Conservation (phyloP, 2,888 invertebrate genomes). For the Melinaea menophilus region DNA sequence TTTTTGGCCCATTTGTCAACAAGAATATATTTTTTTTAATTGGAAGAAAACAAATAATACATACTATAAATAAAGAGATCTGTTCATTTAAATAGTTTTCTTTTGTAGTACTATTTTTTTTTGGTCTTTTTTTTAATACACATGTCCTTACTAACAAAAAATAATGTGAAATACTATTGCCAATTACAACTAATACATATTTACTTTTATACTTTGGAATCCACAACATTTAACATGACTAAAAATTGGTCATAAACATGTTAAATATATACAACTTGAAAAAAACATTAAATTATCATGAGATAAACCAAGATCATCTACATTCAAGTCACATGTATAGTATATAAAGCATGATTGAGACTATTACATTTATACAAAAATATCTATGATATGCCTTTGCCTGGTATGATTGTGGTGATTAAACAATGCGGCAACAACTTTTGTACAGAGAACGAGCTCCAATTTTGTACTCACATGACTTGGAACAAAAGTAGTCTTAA, state of each 20-base stretch:
- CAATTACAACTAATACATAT: background rate
- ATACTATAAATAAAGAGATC: slow-evolving; percentile 26
- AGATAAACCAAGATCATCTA: slow-evolving; percentile 12
- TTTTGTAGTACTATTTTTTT: slow-evolving; percentile 16
- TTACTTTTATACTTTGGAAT: background rate
- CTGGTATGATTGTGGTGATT: slow-evolving; percentile 21
- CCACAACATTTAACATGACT: slow-evolving; percentile 1
- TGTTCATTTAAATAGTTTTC: slow-evolving; percentile 29
- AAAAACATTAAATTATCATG: slow-evolving; percentile 1
- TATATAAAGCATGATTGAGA: slow-evolving; percentile 38
- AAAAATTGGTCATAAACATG: slow-evolving; percentile 3
- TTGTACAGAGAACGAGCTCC: slow-evolving; percentile 10
- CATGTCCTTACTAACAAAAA: slow-evolving; percentile 14
- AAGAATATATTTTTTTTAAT: slow-evolving; percentile 53
- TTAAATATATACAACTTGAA: slow-evolving; percentile 2
- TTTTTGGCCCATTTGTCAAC: slow-evolving; percentile 65
- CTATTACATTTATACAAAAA: slow-evolving; percentile 38
- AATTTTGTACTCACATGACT: slow-evolving; percentile 17
- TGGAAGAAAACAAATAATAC: slow-evolving; percentile 42
- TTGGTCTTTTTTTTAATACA: slow-evolving; percentile 14
- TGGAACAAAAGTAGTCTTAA: slow-evolving; percentile 1
- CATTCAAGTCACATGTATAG: slow-evolving; percentile 28
- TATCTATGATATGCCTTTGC: slow-evolving; percentile 40
- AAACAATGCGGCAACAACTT: slow-evolving; percentile 20
- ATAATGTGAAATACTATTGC: slow-evolving; percentile 1